Conservation (phyloP, 2,113 vertebrate species). For the Nanorana parkeri region DNA sequence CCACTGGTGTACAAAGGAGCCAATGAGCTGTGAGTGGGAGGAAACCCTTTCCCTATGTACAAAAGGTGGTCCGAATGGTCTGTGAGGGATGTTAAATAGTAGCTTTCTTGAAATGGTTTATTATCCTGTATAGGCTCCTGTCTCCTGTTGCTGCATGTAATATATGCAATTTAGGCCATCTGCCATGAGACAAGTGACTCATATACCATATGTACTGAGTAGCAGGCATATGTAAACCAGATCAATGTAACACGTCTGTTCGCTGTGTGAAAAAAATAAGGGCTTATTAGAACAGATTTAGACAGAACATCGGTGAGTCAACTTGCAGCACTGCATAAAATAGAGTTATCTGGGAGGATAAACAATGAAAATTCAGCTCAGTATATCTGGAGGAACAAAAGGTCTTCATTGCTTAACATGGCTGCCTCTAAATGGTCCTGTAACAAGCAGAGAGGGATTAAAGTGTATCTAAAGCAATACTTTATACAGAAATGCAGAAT, state of each 20-base stretch:
- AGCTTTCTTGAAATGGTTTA: background rate
- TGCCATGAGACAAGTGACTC: conserved; percentile 19
- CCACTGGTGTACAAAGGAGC: too few relatives aligned
- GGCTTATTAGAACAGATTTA: conserved; percentile 7
- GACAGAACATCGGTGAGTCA: background rate
- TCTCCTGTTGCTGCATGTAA: background rate
- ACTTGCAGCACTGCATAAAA: conserved; percentile 12
- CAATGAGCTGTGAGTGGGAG: too few relatives aligned
- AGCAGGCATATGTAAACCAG: background rate
- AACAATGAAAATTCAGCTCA: background rate
- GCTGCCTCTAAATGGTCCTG: too few relatives aligned
- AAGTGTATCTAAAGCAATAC: too few relatives aligned
- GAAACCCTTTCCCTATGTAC: too few relatives aligned
- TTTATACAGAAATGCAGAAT: too few relatives aligned
- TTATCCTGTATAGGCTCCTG: background rate
- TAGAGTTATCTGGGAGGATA: conserved; percentile 23
- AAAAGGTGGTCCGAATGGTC: too few relatives aligned
- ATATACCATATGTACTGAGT: background rate
- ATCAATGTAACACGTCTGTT: background rate
- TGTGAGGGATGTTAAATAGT: too few relatives aligned
- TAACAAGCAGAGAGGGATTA: too few relatives aligned
- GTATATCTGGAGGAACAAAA: too few relatives aligned
- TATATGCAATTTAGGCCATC: conserved; percentile 10
- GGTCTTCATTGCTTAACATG: too few relatives aligned
- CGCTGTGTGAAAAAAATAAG: conserved; percentile 3